phyloP scores from a whole-genome alignment of 2,113 vertebrate species.

The Phylloscopus trochiloides region DNA sequence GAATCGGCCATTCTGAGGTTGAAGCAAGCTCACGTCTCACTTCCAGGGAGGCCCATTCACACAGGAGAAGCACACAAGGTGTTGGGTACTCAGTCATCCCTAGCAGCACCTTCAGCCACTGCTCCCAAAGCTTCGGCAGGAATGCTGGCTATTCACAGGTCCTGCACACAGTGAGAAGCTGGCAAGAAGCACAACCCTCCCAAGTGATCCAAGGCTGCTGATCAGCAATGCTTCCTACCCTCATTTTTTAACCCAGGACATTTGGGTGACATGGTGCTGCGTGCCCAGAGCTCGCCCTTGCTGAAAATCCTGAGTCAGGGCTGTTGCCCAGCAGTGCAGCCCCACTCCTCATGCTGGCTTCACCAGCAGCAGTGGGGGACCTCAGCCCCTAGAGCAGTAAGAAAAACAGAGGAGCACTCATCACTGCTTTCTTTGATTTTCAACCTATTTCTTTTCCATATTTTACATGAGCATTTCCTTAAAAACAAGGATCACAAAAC shows the following conservation, averaged over 20 bases:
- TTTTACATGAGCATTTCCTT: neutral
- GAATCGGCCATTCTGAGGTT: neutral
- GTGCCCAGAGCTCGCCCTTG: neutral
- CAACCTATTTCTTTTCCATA: neutral
- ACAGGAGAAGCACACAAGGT: neutral
- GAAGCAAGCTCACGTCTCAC: neutral
- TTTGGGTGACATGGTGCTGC: rapidly evolving
- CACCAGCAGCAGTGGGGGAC: neutral
- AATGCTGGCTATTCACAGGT: neutral
- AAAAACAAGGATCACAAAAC: neutral
- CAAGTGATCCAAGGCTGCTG: neutral
- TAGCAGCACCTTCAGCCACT: neutral
- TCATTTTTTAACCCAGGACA: neutral
- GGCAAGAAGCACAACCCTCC: neutral
- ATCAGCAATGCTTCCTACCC: neutral
- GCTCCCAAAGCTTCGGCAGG: neutral
- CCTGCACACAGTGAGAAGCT: neutral
- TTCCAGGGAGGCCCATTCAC: rapidly evolving
- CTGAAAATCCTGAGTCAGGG: neutral
- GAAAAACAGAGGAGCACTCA: neutral
- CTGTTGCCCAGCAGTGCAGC: neutral
- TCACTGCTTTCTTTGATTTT: neutral
- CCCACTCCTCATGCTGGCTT: rapidly evolving
- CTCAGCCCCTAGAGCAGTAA: neutral
- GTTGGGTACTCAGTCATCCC: neutral